These are phyloP conservation scores for Scomberomorus guttatus DNA, from an alignment of 2,797 vertebrate genomes.

Conservation along the genomic window DNA sequence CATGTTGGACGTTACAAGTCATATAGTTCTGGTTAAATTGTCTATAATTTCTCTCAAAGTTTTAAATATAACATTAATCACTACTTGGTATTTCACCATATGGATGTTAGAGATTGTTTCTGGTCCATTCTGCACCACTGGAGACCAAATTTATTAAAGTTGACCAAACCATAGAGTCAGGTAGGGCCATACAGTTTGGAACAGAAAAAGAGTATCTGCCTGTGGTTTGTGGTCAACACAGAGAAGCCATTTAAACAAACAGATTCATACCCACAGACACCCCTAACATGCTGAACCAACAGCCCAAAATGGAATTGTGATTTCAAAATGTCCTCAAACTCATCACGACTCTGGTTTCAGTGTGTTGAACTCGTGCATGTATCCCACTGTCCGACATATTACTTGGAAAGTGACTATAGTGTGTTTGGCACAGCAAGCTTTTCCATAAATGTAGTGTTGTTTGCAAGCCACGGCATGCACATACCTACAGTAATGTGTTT, in stretches of 20 bases:
- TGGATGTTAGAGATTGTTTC: constrained; percentile 8
- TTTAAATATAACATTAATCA: neutral
- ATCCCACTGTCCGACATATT: neutral
- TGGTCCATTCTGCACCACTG: no score
- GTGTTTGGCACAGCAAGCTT: no score
- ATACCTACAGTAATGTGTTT: neutral
- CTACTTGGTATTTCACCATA: neutral
- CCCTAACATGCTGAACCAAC: no score
- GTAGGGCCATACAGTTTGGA: neutral
- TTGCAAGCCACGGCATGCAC: neutral
- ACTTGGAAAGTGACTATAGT: neutral
- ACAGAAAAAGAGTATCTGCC: neutral
- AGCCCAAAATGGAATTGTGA: neutral
- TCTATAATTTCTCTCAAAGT: neutral
- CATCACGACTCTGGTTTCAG: neutral
- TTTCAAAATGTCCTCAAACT: constrained; percentile 7
- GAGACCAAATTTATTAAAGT: neutral
- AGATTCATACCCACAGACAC: neutral
- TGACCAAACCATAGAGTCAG: neutral
- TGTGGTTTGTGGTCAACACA: neutral
- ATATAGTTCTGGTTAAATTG: neutral
- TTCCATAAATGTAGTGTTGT: neutral
- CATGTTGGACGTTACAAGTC: neutral
- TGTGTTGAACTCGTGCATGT: neutral
- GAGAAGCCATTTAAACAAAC: constrained; percentile 2